These are phyloP conservation scores for Neostethus bicornis DNA, from an alignment of 2,797 vertebrate species.

Conservation along the genomic window DNA sequence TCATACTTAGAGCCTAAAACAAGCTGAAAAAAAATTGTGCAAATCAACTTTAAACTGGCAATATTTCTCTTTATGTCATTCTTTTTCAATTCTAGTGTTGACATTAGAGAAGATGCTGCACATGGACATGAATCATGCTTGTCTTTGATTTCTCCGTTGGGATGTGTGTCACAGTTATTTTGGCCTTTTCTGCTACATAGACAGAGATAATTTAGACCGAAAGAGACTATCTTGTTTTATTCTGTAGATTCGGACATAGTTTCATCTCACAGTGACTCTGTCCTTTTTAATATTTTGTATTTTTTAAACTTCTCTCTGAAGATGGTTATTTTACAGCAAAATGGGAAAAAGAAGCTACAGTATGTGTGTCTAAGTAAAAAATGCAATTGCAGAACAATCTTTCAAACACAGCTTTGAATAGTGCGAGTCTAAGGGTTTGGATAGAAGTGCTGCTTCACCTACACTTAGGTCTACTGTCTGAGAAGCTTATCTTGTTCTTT, in stretches of 20 bases:
- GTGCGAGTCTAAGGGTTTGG: conserved; percentile 28
- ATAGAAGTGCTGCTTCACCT: conserved; percentile 38
- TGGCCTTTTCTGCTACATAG: conserved; percentile 40
- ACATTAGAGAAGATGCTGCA: conserved; percentile 64
- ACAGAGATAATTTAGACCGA: conserved; percentile 48
- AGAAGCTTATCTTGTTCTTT: conserved; percentile 57
- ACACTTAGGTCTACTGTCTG: conserved; percentile 49
- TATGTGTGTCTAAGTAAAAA: background rate
- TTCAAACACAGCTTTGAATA: conserved; percentile 12
- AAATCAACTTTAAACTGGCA: too few relatives aligned
- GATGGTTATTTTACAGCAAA: conserved; percentile 24
- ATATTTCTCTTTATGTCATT: conserved; percentile 57
- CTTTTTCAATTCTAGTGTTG: conserved; percentile 45
- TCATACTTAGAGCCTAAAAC: conserved; percentile 49
- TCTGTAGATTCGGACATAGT: conserved; percentile 25
- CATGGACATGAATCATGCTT: conserved; percentile 55
- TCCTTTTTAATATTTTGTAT: conserved; percentile 19
- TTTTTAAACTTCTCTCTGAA: conserved; percentile 11
- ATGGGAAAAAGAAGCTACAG: background rate
- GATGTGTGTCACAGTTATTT: conserved; percentile 44
- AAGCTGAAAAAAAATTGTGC: conserved; percentile 42
- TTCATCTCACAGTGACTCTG: conserved; percentile 5
- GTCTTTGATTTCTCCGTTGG: conserved; percentile 43
- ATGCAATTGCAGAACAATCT: conserved; percentile 3
- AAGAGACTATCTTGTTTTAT: conserved; percentile 35